A percentile compares a stretch with the other conserved stretches of the same genome.
phyloP scores from a whole-genome alignment of 2,797 vertebrate species.

The Acanthis flammea region DNA sequence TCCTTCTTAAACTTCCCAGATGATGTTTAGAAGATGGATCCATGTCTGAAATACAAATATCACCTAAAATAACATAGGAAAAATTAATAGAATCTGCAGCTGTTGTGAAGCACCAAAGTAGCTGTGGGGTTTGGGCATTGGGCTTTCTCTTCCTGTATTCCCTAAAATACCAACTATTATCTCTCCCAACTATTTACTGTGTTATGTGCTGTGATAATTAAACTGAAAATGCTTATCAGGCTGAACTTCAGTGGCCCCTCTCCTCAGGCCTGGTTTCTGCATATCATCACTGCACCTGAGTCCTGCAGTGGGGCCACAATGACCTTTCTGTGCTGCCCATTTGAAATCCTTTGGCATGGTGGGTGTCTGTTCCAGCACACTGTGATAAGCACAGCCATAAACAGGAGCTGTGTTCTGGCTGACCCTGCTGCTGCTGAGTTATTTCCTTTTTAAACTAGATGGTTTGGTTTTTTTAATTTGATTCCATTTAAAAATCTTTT shows the following conservation, averaged over 20 bases:
- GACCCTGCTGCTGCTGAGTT: neutral
- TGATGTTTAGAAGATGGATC: neutral
- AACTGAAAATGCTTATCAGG: neutral
- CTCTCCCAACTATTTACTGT: neutral
- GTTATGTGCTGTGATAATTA: neutral
- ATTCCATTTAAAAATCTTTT: neutral
- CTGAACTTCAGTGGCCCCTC: neutral
- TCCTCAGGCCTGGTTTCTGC: neutral
- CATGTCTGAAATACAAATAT: neutral
- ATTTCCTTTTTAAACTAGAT: neutral
- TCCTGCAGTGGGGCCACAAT: fast-evolving
- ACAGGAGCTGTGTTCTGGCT: neutral
- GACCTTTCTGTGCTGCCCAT: neutral
- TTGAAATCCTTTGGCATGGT: neutral
- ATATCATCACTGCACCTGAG: neutral
- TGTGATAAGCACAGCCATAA: neutral
- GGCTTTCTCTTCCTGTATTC: neutral
- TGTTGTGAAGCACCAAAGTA: neutral
- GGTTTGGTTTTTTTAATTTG: neutral
- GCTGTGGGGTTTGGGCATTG: neutral
- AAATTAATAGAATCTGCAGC: neutral
- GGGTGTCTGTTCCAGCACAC: neutral
- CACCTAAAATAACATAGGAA: neutral
- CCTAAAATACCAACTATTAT: neutral
- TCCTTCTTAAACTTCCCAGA: neutral